phyloP scores from a whole-genome alignment of 2,113 vertebrate genomes.

The Rhodinocichla rosea region DNA sequence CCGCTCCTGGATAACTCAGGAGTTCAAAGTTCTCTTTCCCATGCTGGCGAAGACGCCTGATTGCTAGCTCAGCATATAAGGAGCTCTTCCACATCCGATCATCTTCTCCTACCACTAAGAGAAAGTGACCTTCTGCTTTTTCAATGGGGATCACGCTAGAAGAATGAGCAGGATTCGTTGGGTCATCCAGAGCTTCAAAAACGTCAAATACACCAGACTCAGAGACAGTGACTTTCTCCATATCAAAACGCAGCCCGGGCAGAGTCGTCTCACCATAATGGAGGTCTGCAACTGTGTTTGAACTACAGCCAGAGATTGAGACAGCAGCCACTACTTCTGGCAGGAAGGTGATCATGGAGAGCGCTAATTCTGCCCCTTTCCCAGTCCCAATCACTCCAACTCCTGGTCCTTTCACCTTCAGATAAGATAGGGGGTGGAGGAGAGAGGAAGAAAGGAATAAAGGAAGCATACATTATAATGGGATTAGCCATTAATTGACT shows the following conservation, averaged over 20 bases:
- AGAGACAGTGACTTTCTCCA: slow-evolving; percentile 60
- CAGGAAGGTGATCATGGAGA: slow-evolving; percentile 74
- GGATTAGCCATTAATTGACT: neutral
- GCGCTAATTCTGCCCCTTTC: slow-evolving; percentile 73
- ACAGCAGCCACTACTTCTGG: slow-evolving; percentile 70
- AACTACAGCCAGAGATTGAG: slow-evolving; percentile 69
- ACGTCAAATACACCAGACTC: slow-evolving; percentile 64
- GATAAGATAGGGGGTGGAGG: neutral
- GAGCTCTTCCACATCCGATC: slow-evolving; percentile 73
- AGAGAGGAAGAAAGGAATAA: neutral
- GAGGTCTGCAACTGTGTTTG: slow-evolving; percentile 65
- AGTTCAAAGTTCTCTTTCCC: slow-evolving; percentile 69
- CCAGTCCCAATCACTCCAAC: slow-evolving; percentile 72
- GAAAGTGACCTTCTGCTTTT: slow-evolving; percentile 69
- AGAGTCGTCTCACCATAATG: slow-evolving; percentile 57
- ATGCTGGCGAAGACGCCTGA: slow-evolving; percentile 46
- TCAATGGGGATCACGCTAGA: slow-evolving; percentile 63
- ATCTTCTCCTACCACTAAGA: slow-evolving; percentile 70
- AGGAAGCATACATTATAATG: neutral
- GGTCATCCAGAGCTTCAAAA: slow-evolving; percentile 70
- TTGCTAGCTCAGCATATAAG: slow-evolving; percentile 66
- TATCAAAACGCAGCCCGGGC: slow-evolving; percentile 65
- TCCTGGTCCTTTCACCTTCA: slow-evolving; percentile 71
- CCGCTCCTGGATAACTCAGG: slow-evolving; percentile 68
- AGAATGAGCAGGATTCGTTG: slow-evolving; percentile 53